Conservation (phyloP, 1,140 invertebrate genomes). For the Oppia nitens region DNA sequence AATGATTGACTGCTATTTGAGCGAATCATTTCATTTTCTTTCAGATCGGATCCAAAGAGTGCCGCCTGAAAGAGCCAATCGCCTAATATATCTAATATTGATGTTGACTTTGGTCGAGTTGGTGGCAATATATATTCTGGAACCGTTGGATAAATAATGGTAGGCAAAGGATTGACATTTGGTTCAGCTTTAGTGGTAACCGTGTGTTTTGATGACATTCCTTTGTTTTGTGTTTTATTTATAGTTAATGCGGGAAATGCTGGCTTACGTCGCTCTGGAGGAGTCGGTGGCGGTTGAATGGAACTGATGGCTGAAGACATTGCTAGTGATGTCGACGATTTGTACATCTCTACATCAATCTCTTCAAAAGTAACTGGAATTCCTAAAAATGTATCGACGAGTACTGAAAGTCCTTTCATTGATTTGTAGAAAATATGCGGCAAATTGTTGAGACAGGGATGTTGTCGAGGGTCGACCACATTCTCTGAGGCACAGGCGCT, state of each 20-base stretch:
- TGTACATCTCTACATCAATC: slow-evolving; percentile 5
- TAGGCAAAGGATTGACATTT: slow-evolving; percentile 19
- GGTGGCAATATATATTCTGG: slow-evolving; percentile 18
- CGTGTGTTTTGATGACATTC: slow-evolving; percentile 15
- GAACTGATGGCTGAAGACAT: background rate
- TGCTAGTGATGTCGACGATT: background rate
- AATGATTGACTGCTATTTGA: background rate
- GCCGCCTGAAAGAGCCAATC: slow-evolving; percentile 93
- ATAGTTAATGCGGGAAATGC: background rate
- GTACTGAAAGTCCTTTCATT: slow-evolving; percentile 74
- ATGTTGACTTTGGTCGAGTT: slow-evolving; percentile 66
- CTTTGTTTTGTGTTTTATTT: background rate
- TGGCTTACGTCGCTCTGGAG: background rate
- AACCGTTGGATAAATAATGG: slow-evolving; percentile 14
- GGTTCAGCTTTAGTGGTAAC: slow-evolving; percentile 17
- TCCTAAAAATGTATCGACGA: slow-evolving; percentile 90
- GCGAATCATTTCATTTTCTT: background rate
- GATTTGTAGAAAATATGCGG: slow-evolving; percentile 82
- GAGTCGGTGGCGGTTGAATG: background rate
- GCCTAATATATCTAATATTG: slow-evolving; percentile 85
- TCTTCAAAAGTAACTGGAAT: slow-evolving; percentile 20
- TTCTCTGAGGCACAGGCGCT: slow-evolving; percentile 31
- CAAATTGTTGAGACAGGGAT: slow-evolving; percentile 68
- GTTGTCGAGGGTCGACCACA: slow-evolving; percentile 64
- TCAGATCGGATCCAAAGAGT: slow-evolving; percentile 49